Base-by-base conservation (phyloP, 92 coral and sea anemone species). In the Epizoanthus stellaris region DNA sequence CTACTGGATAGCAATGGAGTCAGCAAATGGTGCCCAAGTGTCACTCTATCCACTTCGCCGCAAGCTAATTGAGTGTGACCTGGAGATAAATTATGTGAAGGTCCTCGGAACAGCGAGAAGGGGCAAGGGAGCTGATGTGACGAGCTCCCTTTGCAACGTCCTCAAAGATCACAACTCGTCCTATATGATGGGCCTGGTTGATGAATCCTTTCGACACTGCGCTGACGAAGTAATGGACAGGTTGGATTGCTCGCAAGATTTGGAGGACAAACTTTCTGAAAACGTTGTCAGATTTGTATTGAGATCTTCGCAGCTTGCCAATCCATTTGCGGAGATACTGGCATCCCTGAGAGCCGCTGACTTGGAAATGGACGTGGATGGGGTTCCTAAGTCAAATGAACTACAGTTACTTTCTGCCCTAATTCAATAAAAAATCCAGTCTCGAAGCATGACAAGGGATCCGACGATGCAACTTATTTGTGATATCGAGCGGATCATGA, bases 401-500 rank as follows among this genome's bases (percentile, higher is more conserved):
- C 25, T 6, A 9, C 52, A 8, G 17, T 71, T 6, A 52, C 76
- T 20, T 15, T 17, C 76, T 5, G 15, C 25, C 58, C 76, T 71
- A 10, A 21, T 14, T 9, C 9, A 42, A 52, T 9, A 9, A 15
- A 5, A 6, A 6, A 6, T 15, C 38, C 70, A 21, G 70, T 19
- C 77, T 6, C 77, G 19, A 16, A 20, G 60, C 30, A 36, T 85
- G 14, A 75, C 84, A 2, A 45, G 61, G 52, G 87, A 82, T 56
- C 80, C 36, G 49, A 21, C 40, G 20, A 71, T 69, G 10, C 67
- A 68, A 40, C 81, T 82, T 14, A 67, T 82, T 17, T 67, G 65
- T 23, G 88, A 85, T 63, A 75, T 85, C 61, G 74, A 75, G 70
- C 56, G 36, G 11, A 11, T 85, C 1, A 75, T 85, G 88, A 61